phyloP scores from a whole-genome alignment of 2,797 vertebrate species.

The Ciconia nigra region DNA sequence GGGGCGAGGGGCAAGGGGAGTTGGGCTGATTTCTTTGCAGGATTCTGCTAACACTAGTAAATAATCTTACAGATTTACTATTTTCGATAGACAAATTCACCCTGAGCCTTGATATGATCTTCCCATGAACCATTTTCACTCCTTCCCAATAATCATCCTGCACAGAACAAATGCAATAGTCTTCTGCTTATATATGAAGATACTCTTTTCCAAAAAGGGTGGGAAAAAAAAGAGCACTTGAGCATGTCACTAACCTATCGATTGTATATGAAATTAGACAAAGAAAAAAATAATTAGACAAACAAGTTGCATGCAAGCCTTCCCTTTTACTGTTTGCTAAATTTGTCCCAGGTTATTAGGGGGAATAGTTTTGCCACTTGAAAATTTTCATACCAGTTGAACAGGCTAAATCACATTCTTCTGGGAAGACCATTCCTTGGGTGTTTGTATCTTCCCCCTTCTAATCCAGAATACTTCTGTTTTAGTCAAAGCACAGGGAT shows the following conservation, averaged over 20 bases:
- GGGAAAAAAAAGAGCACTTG: not conserved
- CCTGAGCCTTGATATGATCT: not conserved
- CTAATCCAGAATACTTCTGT: not conserved
- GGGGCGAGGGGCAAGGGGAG: not conserved
- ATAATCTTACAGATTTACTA: fast-evolving
- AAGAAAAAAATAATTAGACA: not conserved
- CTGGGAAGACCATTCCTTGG: not conserved
- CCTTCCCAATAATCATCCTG: not conserved
- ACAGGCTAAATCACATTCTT: not conserved
- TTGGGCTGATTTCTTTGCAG: not conserved
- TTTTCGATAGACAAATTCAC: not conserved
- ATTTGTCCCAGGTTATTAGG: not conserved
- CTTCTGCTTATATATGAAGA: not conserved
- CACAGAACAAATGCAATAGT: not conserved
- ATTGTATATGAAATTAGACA: not conserved
- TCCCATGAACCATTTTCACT: not conserved
- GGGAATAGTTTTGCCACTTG: not conserved
- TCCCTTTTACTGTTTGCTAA: not conserved
- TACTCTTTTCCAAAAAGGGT: not conserved
- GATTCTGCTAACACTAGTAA: not conserved
- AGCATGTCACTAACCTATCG: not conserved
- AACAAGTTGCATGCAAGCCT: not conserved
- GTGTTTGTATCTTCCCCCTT: not conserved
- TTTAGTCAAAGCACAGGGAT: not conserved
- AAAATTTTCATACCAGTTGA: not conserved